Percentiles rank a stretch among this genome's conserved stretches.
These are phyloP conservation scores for Belonocnema kinseyi DNA, from an alignment of 1,140 invertebrate genomes.

Conservation along the genomic window DNA sequence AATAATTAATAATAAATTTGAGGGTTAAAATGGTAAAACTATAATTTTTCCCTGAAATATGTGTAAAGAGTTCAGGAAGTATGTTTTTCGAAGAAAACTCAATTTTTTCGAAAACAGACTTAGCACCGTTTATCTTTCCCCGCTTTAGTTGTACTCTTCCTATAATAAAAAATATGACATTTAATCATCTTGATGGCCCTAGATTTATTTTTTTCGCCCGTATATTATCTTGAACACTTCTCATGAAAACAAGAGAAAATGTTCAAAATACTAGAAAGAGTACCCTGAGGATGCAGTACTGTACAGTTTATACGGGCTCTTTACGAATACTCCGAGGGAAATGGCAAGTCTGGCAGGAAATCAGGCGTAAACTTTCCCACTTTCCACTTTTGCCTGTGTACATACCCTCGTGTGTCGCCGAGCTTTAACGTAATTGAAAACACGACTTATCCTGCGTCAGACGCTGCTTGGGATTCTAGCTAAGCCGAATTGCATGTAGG, in stretches of 20 bases:
- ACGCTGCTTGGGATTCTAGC: background rate
- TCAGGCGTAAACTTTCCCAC: constrained; percentile 28
- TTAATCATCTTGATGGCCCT: no score
- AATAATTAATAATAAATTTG: no score
- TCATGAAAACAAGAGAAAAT: background rate
- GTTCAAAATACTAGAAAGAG: background rate
- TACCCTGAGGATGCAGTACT: background rate
- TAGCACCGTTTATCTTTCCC: no score
- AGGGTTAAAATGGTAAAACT: no score
- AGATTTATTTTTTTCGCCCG: no score
- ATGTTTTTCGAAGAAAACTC: no score
- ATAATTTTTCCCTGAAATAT: no score
- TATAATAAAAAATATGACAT: no score
- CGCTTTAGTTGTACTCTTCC: no score
- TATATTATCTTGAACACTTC: no score
- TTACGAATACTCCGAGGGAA: constrained; percentile 5
- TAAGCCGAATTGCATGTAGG: constrained; percentile 31
- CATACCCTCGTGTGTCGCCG: constrained; percentile 8
- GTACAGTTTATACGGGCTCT: background rate
- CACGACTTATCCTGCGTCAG: constrained; percentile 43
- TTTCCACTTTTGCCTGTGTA: constrained; percentile 14
- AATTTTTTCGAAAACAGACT: no score
- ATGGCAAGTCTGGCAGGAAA: constrained; percentile 28
- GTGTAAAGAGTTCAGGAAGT: no score
- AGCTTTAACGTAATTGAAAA: constrained; percentile 50